Evolutionary conservation across 64 coral and sea anemone genomes (phyloP).

Genomic region (Dendronephthya gigantea): DNA sequence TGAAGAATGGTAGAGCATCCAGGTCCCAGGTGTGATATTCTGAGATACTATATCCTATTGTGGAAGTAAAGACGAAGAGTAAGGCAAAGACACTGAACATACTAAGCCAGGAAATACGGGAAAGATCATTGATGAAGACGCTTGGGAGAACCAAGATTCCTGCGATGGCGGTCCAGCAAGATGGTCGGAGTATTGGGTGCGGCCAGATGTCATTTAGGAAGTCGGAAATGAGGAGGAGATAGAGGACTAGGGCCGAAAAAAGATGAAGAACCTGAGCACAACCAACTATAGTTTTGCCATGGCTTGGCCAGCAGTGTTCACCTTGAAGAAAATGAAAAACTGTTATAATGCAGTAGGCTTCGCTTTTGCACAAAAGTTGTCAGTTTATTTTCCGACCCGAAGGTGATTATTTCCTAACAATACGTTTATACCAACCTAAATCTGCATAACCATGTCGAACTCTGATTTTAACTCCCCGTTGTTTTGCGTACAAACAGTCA

Average conservation of each 20-base stretch:
- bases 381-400: too few species aligned
- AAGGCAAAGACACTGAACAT: slow-evolving; percentile 95
- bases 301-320: slow-evolving; percentile 48
- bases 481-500: slow-evolving; percentile 69
- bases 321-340: not conserved
- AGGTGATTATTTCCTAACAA: not conserved
- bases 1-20: slow-evolving; percentile 59
- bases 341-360: not conserved
- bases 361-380: not conserved
- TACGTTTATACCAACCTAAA: slow-evolving; percentile 40
- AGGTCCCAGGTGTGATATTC: slow-evolving; percentile 64
- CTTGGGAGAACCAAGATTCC: slow-evolving; percentile 67
- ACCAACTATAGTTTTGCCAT: slow-evolving; percentile 37
- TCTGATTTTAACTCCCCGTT: slow-evolving; percentile 30
- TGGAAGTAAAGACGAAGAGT: slow-evolving; percentile 54
- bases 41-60: slow-evolving; percentile 72
- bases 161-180: slow-evolving; percentile 64
- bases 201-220: slow-evolving; percentile 93
- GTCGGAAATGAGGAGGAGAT: slow-evolving; percentile 78
- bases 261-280: slow-evolving; percentile 55
- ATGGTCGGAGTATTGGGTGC: slow-evolving; percentile 42
- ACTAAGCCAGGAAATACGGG: slow-evolving; percentile 84
- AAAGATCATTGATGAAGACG: slow-evolving; percentile 77
- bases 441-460: slow-evolving; percentile 68
- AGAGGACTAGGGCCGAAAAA: slow-evolving; percentile 76